Evolutionary conservation across 2,888 invertebrate genomes (phyloP).

Genomic region (Lucinisca nassula): DNA sequence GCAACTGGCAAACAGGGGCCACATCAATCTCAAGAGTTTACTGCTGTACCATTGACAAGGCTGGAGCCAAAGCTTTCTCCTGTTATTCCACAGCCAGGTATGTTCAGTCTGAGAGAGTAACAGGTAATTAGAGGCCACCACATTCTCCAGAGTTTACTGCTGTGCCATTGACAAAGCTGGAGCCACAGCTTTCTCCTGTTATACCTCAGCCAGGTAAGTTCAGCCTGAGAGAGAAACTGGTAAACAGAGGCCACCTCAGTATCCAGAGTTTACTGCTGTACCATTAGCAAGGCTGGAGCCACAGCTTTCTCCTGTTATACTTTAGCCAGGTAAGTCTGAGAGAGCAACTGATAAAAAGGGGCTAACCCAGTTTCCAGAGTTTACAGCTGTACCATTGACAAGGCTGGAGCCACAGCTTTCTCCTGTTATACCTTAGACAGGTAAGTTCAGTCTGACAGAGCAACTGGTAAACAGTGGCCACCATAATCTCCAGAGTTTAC

Average conservation of each 20-base stretch:
- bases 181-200: background rate
- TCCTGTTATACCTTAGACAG: background rate
- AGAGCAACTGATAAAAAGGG: background rate
- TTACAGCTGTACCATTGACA: background rate
- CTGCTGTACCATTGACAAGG: background rate
- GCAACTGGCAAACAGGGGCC: background rate
- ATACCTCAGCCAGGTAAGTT: background rate
- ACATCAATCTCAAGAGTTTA: background rate
- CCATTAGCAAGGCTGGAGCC: background rate
- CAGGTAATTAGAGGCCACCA: background rate
- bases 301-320: background rate
- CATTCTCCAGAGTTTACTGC: background rate
- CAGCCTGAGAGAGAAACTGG: background rate
- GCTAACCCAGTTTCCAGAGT: background rate
- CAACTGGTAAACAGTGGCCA: no score
- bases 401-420: background rate
- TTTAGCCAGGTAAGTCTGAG: background rate
- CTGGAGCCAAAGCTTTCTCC: background rate
- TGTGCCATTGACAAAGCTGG: background rate
- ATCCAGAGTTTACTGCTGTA: background rate
- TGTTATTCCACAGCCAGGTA: background rate
- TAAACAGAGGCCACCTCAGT: background rate
- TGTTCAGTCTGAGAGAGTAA: background rate
- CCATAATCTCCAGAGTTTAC: no score
- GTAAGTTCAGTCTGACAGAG: no score